phyloP scores from a whole-genome alignment of 2,888 invertebrate species.

The Lamellibrachia satsuma region DNA sequence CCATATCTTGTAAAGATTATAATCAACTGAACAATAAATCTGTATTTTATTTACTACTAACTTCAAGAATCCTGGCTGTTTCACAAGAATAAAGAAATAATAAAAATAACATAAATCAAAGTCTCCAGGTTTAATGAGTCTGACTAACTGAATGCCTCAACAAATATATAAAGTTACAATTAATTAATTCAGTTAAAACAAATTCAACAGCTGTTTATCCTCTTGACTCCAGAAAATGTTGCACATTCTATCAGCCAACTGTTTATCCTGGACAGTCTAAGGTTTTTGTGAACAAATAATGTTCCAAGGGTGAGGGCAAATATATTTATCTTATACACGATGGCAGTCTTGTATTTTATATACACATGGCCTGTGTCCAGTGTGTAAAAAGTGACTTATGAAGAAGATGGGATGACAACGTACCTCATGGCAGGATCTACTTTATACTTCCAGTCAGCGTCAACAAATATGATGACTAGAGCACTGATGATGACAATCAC shows the following conservation, averaged over 20 bases:
- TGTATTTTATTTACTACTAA: not conserved
- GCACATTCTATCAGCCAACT: not conserved
- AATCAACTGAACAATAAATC: not conserved
- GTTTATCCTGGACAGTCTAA: constrained; percentile 10
- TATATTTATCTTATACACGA: not conserved
- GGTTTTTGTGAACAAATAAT: not conserved
- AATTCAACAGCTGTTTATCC: too few relatives aligned
- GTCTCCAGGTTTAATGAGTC: too few relatives aligned
- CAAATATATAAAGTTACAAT: too few relatives aligned
- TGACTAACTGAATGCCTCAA: too few relatives aligned
- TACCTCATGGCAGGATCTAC: constrained; percentile 88
- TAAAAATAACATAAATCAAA: not conserved
- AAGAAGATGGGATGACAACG: constrained; percentile 19
- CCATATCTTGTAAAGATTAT: not conserved
- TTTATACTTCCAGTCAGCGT: constrained; percentile 78
- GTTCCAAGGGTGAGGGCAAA: not conserved
- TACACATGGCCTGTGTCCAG: not conserved
- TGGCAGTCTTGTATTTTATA: not conserved
- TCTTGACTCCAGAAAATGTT: too few relatives aligned
- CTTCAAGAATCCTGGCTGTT: not conserved
- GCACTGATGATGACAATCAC: constrained; percentile 91
- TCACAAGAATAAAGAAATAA: not conserved
- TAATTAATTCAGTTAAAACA: too few relatives aligned
- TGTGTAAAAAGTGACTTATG: not conserved
- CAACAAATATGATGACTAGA: constrained; percentile 72